phyloP scores from a whole-genome alignment of 2,113 vertebrate genomes.

The Pavo muticus region DNA sequence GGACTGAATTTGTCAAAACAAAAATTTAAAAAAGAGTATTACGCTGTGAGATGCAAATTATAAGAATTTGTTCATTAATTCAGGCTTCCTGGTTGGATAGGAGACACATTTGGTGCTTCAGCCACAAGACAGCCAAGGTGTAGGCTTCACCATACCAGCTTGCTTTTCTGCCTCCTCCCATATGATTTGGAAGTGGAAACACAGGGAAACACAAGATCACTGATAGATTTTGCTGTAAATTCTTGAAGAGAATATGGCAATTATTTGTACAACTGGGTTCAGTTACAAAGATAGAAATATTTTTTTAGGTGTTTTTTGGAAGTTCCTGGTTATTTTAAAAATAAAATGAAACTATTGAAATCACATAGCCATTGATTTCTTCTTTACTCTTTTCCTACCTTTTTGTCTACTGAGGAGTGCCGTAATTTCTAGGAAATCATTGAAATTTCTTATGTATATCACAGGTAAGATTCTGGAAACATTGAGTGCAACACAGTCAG shows the following conservation, averaged over 20 bases:
- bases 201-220: neutral
- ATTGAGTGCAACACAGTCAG: neutral
- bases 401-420: neutral
- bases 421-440: constrained; percentile 20
- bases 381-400: neutral
- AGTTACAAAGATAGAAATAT: neutral
- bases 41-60: neutral
- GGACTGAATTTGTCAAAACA: neutral
- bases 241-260: neutral
- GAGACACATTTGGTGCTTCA: neutral
- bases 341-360: neutral
- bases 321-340: neutral
- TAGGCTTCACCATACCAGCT: neutral
- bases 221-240: neutral
- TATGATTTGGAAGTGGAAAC: neutral
- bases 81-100: neutral
- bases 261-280: neutral
- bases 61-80: neutral
- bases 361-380: neutral
- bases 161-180: neutral
- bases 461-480: constrained; percentile 10
- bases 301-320: neutral
- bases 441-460: neutral
- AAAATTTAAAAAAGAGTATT: neutral
- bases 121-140: neutral